These are phyloP conservation scores for Ormyrus pomaceus DNA, from an alignment of 2,888 invertebrate species.

Conservation along the genomic window DNA sequence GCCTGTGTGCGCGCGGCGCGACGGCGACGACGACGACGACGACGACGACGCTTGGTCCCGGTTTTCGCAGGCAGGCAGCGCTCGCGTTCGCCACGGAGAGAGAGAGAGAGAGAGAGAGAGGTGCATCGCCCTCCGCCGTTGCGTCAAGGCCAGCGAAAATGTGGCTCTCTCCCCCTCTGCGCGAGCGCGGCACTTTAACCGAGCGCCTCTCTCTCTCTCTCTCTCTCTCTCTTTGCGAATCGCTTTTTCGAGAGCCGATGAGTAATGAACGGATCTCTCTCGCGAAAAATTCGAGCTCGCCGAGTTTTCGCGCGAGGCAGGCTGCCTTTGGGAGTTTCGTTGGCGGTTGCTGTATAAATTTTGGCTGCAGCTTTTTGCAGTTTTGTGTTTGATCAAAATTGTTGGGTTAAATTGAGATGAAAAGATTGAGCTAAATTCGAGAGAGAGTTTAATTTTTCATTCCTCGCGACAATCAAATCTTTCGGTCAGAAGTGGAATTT, in stretches of 20 bases:
- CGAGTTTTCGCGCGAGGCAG: too few species aligned
- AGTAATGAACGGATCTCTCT: too few species aligned
- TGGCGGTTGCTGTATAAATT: too few species aligned
- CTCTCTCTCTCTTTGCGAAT: neutral
- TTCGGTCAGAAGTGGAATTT: too few species aligned
- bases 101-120: constrained; percentile 59
- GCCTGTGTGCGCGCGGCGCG: constrained; percentile 33
- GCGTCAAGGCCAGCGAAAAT: constrained; percentile 76
- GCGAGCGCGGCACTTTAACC: constrained; percentile 45
- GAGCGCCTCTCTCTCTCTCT: constrained; percentile 57
- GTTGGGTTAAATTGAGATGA: too few species aligned
- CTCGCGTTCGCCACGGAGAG: constrained; percentile 4
- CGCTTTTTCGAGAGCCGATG: constrained; percentile 18
- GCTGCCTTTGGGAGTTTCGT: too few species aligned
- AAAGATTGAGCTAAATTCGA: neutral
- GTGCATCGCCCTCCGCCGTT: constrained; percentile 75
- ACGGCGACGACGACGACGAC: constrained; percentile 50
- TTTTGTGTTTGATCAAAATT: too few species aligned
- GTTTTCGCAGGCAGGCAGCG: constrained; percentile 26
- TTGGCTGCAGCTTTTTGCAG: too few species aligned
- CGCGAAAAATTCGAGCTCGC: too few species aligned
- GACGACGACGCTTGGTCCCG: constrained; percentile 34
- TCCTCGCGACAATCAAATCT: too few species aligned
- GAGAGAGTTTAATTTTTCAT: neutral
- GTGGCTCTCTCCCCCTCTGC: constrained; percentile 57